A percentile compares a stretch with the other conserved stretches of the same genome.
phyloP scores from a whole-genome alignment of 53 echinoderm and acorn worm species.

The Crossaster papposus region DNA sequence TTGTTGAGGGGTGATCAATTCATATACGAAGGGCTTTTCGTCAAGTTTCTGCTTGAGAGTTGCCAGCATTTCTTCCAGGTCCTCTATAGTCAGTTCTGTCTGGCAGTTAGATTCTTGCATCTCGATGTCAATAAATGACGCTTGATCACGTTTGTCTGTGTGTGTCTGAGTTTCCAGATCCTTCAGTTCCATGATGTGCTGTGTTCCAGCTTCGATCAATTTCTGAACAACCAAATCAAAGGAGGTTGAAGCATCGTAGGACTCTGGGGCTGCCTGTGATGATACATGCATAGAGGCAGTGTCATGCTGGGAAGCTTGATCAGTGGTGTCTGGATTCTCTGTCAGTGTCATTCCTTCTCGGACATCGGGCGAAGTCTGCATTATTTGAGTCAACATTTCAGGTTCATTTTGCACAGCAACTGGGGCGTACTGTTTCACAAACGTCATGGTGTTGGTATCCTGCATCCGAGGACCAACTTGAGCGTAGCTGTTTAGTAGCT shows the following conservation, averaged over 20 bases:
- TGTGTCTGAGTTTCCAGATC: slow-evolving; percentile 33
- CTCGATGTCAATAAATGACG: slow-evolving; percentile 36
- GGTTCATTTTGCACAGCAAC: slow-evolving; percentile 33
- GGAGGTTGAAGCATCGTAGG: slow-evolving; percentile 26
- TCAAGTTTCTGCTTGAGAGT: slow-evolving; percentile 41
- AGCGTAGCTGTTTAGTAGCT: slow-evolving; percentile 14
- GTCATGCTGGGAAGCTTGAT: slow-evolving; percentile 49
- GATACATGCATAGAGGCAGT: slow-evolving; percentile 4
- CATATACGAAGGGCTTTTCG: slow-evolving; percentile 45
- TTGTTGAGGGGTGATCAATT: slow-evolving; percentile 54
- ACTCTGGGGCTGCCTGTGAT: slow-evolving; percentile 18
- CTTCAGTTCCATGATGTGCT: neutral
- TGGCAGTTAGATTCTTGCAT: slow-evolving; percentile 37
- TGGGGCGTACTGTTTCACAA: neutral
- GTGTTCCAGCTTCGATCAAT: slow-evolving; percentile 35
- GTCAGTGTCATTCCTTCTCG: slow-evolving; percentile 35
- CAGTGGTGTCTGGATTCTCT: slow-evolving; percentile 24
- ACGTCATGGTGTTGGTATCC: slow-evolving; percentile 34
- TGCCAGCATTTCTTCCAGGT: slow-evolving; percentile 64
- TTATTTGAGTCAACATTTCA: slow-evolving; percentile 24
- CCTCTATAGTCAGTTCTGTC: slow-evolving; percentile 67
- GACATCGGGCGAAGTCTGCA: slow-evolving; percentile 54
- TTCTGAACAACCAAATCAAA: neutral
- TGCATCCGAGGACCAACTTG: slow-evolving; percentile 29
- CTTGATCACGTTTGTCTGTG: slow-evolving; percentile 35